Base-by-base conservation (phyloP, 2,113 vertebrate genomes). In the Nannospalax galili region DNA sequence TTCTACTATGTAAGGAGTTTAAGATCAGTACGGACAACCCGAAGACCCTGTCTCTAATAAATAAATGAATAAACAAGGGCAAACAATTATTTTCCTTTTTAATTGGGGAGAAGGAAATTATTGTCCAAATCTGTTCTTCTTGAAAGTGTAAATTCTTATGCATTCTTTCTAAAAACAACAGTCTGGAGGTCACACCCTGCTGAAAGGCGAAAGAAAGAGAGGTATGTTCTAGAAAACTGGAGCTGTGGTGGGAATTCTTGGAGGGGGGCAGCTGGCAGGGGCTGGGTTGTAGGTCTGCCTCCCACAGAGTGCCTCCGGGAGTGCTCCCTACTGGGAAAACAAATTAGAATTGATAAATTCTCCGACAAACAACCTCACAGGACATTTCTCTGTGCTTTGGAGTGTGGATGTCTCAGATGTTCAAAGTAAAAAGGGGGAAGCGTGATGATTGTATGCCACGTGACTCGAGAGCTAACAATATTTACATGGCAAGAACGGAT, bases 241-340 rank as follows among this genome's bases (percentile, higher is more conserved):
- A 40, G 60, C 45, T 5, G 35, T 2, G 12, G 10, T n/a, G 16
- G 32, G 19, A 16, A 17, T 0, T 0, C 3, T 35, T 1, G 8
- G 4, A 37, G 28, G 35, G 30, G 5, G 0, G 28, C 10, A 35
- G 48, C n/a, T n/a, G n/a, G n/a, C n/a, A n/a, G 10, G 58, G 22
- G 2, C 24, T 0, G 20, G 45, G 73, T 11, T 1, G 3, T 4
- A 19, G 5, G 56, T n/a, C 17, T 56, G 17, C 4, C n/a, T n/a
- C 35, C 56, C n/a, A 20, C 5, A 26, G 35, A 37, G 20, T 80
- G 56, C 35, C 20, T 42, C 14, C 3, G 0, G 12, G 45, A 10
- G 35, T 37, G 12, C 0, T 15, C 12, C 22, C n/a, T 10, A 20
- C 56, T 17, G 37, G 12, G 22, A n/a, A 72, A 65, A 85, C 28